Conservation (phyloP, 2,113 vertebrate genomes). For the Malurus cyaneus region DNA sequence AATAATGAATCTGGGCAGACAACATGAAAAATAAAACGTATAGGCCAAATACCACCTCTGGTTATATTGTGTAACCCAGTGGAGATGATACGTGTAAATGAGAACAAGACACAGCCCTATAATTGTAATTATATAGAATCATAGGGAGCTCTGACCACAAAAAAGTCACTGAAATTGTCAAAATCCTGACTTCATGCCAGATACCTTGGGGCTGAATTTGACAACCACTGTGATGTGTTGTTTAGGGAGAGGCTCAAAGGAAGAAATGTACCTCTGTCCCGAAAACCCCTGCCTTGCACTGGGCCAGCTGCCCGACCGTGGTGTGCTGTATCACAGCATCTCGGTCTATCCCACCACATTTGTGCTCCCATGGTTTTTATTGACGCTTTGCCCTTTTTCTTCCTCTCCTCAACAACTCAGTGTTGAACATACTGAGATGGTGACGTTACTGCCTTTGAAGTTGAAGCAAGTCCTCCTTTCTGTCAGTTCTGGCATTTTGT, state of each 20-base stretch:
- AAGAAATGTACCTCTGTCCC: constrained; percentile 25
- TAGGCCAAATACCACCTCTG: constrained; percentile 25
- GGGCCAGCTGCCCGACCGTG: background rate
- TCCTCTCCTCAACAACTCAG: background rate
- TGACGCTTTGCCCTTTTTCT: background rate
- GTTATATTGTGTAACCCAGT: constrained; percentile 24
- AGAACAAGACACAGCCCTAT: background rate
- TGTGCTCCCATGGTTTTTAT: background rate
- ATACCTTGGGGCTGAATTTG: constrained; percentile 11
- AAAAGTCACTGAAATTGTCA: constrained; percentile 24
- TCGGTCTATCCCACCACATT: background rate
- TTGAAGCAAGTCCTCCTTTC: background rate
- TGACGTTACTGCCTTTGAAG: background rate
- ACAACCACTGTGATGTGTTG: background rate
- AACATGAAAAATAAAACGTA: background rate
- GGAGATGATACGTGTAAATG: constrained; percentile 30
- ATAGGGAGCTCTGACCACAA: constrained; percentile 16
- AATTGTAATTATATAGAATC: constrained; percentile 29
- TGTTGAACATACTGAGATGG: background rate
- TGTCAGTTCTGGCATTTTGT: background rate
- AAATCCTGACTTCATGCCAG: background rate
- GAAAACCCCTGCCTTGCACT: background rate
- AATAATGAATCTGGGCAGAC: background rate
- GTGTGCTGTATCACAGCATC: constrained; percentile 10
- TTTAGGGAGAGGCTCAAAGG: background rate